Base-by-base conservation (phyloP, 2,888 invertebrate genomes). In the Globia sparganii region DNA sequence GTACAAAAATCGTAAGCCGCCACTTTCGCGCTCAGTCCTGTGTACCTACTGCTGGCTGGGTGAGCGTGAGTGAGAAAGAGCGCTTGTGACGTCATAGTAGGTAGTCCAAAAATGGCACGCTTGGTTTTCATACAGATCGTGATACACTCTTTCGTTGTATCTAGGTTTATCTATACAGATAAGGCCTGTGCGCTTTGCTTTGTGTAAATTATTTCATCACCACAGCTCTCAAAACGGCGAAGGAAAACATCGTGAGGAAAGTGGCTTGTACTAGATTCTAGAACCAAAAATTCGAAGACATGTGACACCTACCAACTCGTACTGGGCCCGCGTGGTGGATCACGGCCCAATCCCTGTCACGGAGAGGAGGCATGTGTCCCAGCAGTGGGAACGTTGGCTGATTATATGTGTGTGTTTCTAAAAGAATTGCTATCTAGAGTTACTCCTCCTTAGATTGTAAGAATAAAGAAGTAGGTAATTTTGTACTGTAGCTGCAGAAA, bases 391-490 rank as follows among this genome's bases (percentile, higher is more conserved):
- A 53, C 25, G 4, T 21, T 53, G 53, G 25, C 25, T 53, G 53
- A 53, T 53, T 53, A 53, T 11, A 9, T 11, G 9, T 53, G 25
- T 53, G 25, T 58, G 59, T 53, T 58, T 66, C 31, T 37, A 67
- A 70, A 62, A 34, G 5, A 43, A 58, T 53, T 43, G 25, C 43
- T 25, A 49, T 53, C 28, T 28, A 21, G 13, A 46, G 31, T 31
- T 46, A 15, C 21, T 37, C 6, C 18, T 62, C 4, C n/a, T 58
- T 49, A 13, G 1, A 70, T n/a, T 40, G 13, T 58, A 40, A 13
- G 37, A 46, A 72, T 40, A 56, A 71, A 62, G 34, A 72, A 78
- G 62, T 4, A 61, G 61, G 15, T 25, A 31, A 65, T 56, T 69
- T 68, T 59, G 31, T 49, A 34, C 61, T 66, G 59, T 64, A 72